These are phyloP conservation scores for Formicarius rufipectus DNA, from an alignment of 2,113 vertebrate genomes.

Conservation along the genomic window DNA sequence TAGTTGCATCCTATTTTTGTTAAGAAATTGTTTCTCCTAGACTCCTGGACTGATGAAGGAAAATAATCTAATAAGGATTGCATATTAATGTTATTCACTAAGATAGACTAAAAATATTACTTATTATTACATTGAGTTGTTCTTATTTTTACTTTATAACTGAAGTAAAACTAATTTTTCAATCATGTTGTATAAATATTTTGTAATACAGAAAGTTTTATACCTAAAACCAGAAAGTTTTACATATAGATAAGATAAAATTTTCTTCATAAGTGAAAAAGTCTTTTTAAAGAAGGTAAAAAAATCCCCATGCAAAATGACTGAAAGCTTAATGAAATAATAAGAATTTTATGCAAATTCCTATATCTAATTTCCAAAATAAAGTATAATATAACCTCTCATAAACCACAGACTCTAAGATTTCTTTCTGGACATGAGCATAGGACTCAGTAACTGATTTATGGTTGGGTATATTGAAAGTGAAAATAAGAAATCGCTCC, in stretches of 20 bases:
- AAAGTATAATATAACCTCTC: background rate
- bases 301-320: background rate
- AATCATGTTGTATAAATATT: background rate
- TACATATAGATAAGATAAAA: background rate
- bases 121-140: background rate
- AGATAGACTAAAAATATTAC: background rate
- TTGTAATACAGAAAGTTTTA: background rate
- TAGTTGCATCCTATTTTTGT: background rate
- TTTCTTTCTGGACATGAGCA: rapidly evolving
- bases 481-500: background rate
- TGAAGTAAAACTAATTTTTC: background rate
- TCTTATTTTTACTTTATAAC: background rate
- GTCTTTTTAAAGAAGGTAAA: background rate
- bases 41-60: background rate
- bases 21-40: background rate
- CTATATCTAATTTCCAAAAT: background rate
- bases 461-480: rapidly evolving
- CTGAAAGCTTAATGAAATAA: background rate
- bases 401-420: too few relatives aligned
- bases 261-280: background rate
- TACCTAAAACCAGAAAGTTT: background rate
- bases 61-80: background rate
- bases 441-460: rapidly evolving
- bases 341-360: background rate
- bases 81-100: background rate